Evolutionary conservation across 35 echinoderm and acorn worm species (phyloP), one percentile per base, ranked within the genome.

Genomic region (Amphiura filiformis): DNA sequence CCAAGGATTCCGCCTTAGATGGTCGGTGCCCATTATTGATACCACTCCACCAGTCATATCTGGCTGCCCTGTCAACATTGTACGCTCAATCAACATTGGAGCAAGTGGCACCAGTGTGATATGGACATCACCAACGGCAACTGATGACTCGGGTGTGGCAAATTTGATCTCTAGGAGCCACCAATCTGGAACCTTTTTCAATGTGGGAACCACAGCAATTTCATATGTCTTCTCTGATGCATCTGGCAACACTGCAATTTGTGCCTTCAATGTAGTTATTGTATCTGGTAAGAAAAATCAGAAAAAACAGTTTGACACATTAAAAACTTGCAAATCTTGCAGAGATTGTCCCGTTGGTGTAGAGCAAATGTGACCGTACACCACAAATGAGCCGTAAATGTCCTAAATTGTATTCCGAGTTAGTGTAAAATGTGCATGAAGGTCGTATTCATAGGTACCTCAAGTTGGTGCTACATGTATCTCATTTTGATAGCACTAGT

Each of bases 81-180:
- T 47, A 4, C 41, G 17, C 5, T 4, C 4, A 9, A 17, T 47
- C 17, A 38, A n/a, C 34, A 26, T 42, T 1, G 87, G 87, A 31
- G n/a, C 31, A 36, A 36, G 34, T 26, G 49, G 82, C n/a, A 1
- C 22, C 31, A 44, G 82, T 37, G 84, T 84, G 11, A 76, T 56
- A 36, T 94, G 93, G 93, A 87, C 38, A 9, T n/a, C 28, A 30
- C 93, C 93, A 30, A 87, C 88, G 37, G 93, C 88, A 17, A 90
- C 36, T 17, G 93, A 94, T 83, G 23, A 32, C 0, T 79, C 88
- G 4, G 75, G 83, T 1, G 15, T 79, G 0, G 80, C 79, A 28
- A 91, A n/a, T 35, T 34, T 77, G 32, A 39, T 49, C 1, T 13
- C 83, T 40, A 28, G 75, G 34, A 31, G 5, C n/a, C 44, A 83